These are phyloP conservation scores for Microplitis demolitor DNA, from an alignment of 1,140 invertebrate species.

Conservation along the genomic window DNA sequence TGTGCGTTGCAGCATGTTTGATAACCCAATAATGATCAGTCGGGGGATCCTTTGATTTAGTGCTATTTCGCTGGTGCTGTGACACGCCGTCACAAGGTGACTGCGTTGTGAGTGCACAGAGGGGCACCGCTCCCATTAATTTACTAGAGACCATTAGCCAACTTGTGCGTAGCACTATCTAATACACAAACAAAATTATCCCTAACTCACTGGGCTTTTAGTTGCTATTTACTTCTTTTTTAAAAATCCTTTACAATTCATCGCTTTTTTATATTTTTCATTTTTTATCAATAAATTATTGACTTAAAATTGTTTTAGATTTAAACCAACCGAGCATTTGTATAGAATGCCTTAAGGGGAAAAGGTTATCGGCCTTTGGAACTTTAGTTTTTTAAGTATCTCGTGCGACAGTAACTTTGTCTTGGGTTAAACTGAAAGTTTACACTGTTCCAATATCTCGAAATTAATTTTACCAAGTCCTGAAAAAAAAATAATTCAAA, in stretches of 20 bases:
- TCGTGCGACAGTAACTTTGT: no score
- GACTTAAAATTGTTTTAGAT: no score
- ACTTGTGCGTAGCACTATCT: neutral
- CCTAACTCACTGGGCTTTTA: neutral
- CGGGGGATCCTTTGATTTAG: slow-evolving; percentile 30
- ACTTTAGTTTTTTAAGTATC: no score
- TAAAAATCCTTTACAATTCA: neutral
- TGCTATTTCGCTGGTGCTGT: slow-evolving; percentile 22
- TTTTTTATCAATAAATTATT: slow-evolving; percentile 1
- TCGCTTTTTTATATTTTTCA: slow-evolving; percentile 28
- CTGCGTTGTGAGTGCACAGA: slow-evolving; percentile 15
- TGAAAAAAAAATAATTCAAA: no score
- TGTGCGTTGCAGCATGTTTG: slow-evolving; percentile 22
- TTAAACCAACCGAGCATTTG: no score
- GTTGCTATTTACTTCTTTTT: neutral
- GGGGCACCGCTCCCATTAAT: slow-evolving; percentile 22
- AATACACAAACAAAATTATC: neutral
- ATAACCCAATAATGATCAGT: slow-evolving; percentile 34
- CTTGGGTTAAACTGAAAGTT: no score
- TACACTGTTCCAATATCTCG: no score
- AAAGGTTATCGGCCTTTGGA: no score
- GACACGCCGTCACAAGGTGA: slow-evolving; percentile 2
- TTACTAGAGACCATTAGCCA: slow-evolving; percentile 15
- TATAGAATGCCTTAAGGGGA: no score
- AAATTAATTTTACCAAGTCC: no score